Evolutionary conservation across 2,113 vertebrate species (phyloP), one percentile per base, ranked within the genome.

Genomic region (Aldabrachelys gigantea): DNA sequence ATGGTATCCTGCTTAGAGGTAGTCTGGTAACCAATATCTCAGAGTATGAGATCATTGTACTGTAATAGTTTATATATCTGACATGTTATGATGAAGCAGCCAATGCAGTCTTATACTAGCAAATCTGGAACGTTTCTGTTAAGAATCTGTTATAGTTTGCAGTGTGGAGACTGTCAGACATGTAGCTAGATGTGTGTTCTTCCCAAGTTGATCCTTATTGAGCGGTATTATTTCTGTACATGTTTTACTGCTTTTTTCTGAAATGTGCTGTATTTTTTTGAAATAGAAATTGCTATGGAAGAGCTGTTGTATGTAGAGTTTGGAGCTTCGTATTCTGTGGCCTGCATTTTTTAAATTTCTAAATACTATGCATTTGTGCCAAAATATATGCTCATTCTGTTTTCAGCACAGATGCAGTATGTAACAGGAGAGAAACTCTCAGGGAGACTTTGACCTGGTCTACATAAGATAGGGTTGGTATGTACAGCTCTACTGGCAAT

Each of bases 151-250:
- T 41, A 19, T 84, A 75, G 84, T 59, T 38, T 85, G 54, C 57
- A 47, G 21, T 49, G 41, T 17, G 49, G 41, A 35, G 88, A 72
- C 56, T 56, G 57, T 72, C 82, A 92, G 84, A 78, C 4, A 22
- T 14, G 29, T 27, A 49, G 3, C 78, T 52, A 92, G 90, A 62
- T 93, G 85, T 91, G 21, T 90, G 78, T 24, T 78, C 27, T 49
- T 80, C 85, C 65, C 76, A 87, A 69, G 53, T 90, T 91, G 41
- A 62, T 84, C 89, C 91, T 84, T 80, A 88, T 59, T 88, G 79
- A 53, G 19, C 22, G 35, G 13, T 8, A 8, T 21, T 9, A 72
- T 38, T 38, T 38, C 17, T 38, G 17, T n/a, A 72, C 9, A 17
- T 38, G 8, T 72, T 38, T 22, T 38, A n/a, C 35, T 69, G 7